A percentile compares a stretch with the other conserved stretches of the same genome.
Evolutionary conservation across 2,113 vertebrate genomes (phyloP).

Genomic region (Oncorhynchus tshawytscha): DNA sequence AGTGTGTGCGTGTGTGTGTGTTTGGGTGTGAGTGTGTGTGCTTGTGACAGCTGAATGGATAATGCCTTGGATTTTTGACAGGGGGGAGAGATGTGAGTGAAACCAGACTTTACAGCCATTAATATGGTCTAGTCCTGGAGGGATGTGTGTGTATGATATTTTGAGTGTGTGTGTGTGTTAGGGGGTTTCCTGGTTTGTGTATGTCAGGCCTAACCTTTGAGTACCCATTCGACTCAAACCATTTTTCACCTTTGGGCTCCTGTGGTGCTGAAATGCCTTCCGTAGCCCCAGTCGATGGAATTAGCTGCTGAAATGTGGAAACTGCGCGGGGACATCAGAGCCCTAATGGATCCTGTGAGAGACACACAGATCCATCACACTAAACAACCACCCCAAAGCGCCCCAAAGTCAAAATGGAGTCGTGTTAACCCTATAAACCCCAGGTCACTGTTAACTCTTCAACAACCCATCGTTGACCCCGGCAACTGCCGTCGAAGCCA

Average conservation of each 20-base stretch:
- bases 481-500: background rate
- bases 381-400: background rate
- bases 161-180: too few relatives aligned
- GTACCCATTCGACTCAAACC: background rate
- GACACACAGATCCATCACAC: background rate
- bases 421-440: background rate
- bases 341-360: background rate
- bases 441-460: background rate
- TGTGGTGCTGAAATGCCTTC: conserved; percentile 10
- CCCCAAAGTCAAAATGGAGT: background rate
- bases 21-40: conserved; percentile 7
- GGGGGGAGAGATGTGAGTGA: too few relatives aligned
- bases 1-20: background rate
- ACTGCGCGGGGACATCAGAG: background rate
- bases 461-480: background rate
- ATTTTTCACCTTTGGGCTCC: background rate
- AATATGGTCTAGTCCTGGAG: too few relatives aligned
- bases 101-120: too few relatives aligned
- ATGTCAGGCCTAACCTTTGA: background rate
- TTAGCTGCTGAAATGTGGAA: conserved; percentile 1
- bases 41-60: conserved; percentile 42
- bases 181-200: background rate
- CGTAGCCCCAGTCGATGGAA: background rate
- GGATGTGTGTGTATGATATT: too few relatives aligned
- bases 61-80: conserved; percentile 20